A percentile compares a stretch with the other conserved stretches of the same genome.
Conservation (phyloP, 1,140 invertebrate genomes). For the Zaprionus gabonicus region DNA sequence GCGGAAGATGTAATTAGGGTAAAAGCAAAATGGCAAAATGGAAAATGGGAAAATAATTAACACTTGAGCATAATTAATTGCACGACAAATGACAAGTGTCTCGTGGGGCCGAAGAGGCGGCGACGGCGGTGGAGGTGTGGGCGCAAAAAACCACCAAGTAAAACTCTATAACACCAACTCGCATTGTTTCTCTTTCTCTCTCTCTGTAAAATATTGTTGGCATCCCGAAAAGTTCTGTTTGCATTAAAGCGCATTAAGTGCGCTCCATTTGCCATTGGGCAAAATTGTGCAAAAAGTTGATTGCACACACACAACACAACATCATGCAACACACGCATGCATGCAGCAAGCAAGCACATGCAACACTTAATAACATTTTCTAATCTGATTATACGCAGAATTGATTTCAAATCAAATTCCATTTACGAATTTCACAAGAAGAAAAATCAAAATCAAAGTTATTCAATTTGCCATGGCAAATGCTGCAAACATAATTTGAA, state of each 20-base stretch:
- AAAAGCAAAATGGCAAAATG: slow-evolving; percentile 78
- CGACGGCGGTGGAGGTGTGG: background rate
- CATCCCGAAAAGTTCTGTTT: slow-evolving; percentile 3
- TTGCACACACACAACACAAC: slow-evolving; percentile 4
- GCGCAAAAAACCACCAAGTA: slow-evolving; percentile 19
- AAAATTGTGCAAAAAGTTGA: slow-evolving; percentile 20
- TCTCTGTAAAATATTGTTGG: slow-evolving; percentile 19
- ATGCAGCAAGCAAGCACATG: slow-evolving; percentile 3
- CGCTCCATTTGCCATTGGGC: slow-evolving; percentile 29
- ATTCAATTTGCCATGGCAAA: slow-evolving; percentile 26
- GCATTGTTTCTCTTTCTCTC: background rate
- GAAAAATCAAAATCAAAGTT: slow-evolving; percentile 29
- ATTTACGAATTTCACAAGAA: slow-evolving; percentile 25
- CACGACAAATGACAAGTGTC: slow-evolving; percentile 74
- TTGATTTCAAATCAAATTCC: slow-evolving; percentile 45
- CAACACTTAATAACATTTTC: slow-evolving; percentile 44
- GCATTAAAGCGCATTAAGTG: slow-evolving; percentile 27
- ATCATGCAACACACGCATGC: slow-evolving; percentile 14
- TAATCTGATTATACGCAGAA: slow-evolving; percentile 51
- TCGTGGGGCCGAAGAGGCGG: slow-evolving; percentile 2
- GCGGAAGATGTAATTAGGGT: slow-evolving; percentile 76
- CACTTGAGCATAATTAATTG: slow-evolving; percentile 79
- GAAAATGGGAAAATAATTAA: slow-evolving; percentile 79
- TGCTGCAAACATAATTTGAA: slow-evolving; percentile 19
- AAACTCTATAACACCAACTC: background rate